A percentile compares a stretch with the other conserved stretches of the same genome.
Conservation (phyloP, 2,113 vertebrate genomes). For the Lonchura striata region DNA sequence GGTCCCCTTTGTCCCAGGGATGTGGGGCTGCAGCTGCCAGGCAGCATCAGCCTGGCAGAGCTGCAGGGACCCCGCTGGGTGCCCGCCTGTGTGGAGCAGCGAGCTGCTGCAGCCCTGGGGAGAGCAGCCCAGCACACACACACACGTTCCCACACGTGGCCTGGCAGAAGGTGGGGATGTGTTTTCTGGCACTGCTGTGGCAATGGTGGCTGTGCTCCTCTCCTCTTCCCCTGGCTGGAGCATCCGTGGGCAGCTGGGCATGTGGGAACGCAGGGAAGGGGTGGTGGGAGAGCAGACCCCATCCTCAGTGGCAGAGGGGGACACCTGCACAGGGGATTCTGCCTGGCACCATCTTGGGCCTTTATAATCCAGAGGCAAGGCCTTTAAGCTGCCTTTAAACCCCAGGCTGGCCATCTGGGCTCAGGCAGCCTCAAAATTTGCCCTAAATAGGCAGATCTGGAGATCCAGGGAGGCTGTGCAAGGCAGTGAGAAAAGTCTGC, state of each 20-base stretch:
- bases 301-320: background rate
- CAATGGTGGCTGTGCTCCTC: background rate
- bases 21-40: background rate
- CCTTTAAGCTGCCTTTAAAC: background rate
- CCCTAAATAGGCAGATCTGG: background rate
- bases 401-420: background rate
- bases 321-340: background rate
- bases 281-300: background rate
- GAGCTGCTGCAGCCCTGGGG: background rate
- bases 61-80: background rate
- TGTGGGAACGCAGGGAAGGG: background rate
- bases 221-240: background rate
- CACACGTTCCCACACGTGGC: slow-evolving; percentile 25
- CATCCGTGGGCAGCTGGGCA: background rate
- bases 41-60: background rate
- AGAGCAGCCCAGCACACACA: background rate
- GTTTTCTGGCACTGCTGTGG: slow-evolving; percentile 28
- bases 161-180: slow-evolving; percentile 2
- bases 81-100: background rate
- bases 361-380: background rate
- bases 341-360: background rate
- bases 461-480: background rate
- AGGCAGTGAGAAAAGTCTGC: background rate
- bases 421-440: background rate
- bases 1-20: background rate